Evolutionary conservation across 1,140 invertebrate genomes (phyloP).

Genomic region (Neodiprion pinetum): DNA sequence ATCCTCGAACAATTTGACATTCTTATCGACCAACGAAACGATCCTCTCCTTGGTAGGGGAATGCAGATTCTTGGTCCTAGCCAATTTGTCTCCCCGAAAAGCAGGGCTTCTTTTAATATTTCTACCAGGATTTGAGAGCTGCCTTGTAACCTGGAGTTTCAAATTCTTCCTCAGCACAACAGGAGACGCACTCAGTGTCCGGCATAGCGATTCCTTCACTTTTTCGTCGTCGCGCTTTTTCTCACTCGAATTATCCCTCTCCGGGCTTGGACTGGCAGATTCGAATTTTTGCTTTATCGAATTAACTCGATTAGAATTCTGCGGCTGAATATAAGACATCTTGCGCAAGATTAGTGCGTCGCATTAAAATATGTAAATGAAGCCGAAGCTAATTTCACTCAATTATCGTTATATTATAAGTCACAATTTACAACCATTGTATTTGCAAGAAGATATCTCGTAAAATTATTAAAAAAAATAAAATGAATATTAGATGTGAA

Average conservation of each 20-base stretch:
- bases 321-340: slow-evolving; percentile 28
- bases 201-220: slow-evolving; percentile 22
- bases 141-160: slow-evolving; percentile 50
- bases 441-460: too few relatives aligned
- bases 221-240: slow-evolving; percentile 3
- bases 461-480: too few relatives aligned
- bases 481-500: too few relatives aligned
- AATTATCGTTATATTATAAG: too few relatives aligned
- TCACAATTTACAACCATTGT: too few relatives aligned
- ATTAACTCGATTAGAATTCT: slow-evolving; percentile 29
- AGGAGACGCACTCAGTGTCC: slow-evolving; percentile 31
- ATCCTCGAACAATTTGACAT: slow-evolving; percentile 36
- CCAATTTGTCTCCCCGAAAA: slow-evolving; percentile 65
- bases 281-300: slow-evolving; percentile 36
- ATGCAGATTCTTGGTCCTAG: slow-evolving; percentile 38
- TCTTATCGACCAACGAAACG: slow-evolving; percentile 29
- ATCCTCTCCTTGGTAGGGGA: slow-evolving; percentile 38
- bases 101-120: slow-evolving; percentile 68
- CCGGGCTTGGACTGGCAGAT: slow-evolving; percentile 2
- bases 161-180: slow-evolving; percentile 31
- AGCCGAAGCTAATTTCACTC: too few relatives aligned
- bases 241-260: not conserved
- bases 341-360: not conserved
- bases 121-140: slow-evolving; percentile 65
- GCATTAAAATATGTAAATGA: too few relatives aligned